Evolutionary conservation across 2,113 vertebrate genomes (phyloP).

Genomic region (Seriola aureovittata): DNA sequence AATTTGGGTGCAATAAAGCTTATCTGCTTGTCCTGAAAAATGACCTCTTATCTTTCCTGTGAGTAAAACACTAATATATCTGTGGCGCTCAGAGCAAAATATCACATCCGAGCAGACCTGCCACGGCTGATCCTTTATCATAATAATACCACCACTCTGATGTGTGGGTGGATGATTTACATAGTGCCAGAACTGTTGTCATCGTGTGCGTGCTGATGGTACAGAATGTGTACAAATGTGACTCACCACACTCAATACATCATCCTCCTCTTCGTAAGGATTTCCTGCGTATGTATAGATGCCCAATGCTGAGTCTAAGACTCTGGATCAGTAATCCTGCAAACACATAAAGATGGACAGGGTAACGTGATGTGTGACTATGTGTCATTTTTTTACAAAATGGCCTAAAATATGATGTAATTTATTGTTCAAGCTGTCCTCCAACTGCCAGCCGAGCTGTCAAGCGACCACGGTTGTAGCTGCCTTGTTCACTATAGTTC

Average conservation of each 20-base stretch:
- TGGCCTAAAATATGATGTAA: background rate
- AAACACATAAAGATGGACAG: slow-evolving; percentile 18
- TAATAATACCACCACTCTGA: slow-evolving; percentile 28
- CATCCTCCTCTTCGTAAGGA: slow-evolving; percentile 31
- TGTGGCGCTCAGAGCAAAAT: background rate
- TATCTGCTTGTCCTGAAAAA: slow-evolving; percentile 19
- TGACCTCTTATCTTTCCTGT: background rate
- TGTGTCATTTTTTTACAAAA: slow-evolving; percentile 9
- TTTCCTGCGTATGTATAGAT: slow-evolving; percentile 16
- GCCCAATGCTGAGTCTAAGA: slow-evolving; percentile 14
- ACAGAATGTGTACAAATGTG: slow-evolving; percentile 33
- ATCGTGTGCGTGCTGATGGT: background rate
- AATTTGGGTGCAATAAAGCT: background rate
- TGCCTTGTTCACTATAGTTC: slow-evolving; percentile 27
- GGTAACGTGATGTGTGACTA: slow-evolving; percentile 18
- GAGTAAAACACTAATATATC: background rate
- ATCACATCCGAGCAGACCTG: slow-evolving; percentile 11
- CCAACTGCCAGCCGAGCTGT: background rate
- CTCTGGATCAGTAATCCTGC: slow-evolving; percentile 46
- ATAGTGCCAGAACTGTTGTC: slow-evolving; percentile 31
- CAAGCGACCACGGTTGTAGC: background rate
- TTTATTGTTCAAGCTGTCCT: background rate
- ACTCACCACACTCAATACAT: slow-evolving; percentile 44
- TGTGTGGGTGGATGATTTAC: slow-evolving; percentile 49
- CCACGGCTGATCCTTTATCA: slow-evolving; percentile 23